Base-by-base conservation (phyloP, 92 coral and sea anemone genomes). In the Parazoanthus atlanticus region DNA sequence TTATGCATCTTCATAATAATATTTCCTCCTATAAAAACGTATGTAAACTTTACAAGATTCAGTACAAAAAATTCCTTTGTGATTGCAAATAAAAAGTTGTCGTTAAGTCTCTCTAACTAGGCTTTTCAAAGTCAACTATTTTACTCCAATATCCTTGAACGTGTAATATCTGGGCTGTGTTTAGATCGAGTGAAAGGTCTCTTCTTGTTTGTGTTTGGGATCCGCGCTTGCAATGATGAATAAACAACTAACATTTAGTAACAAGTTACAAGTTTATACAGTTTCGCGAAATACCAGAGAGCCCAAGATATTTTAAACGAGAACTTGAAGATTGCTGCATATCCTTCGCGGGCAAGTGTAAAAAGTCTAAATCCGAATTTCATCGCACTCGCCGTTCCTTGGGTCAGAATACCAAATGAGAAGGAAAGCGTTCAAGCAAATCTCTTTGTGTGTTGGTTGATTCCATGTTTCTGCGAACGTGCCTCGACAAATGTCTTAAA, bases 381-480 rank as follows among this genome's bases (percentile, higher is more conserved):
- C 31, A 15, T 30, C 34, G 46, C 58, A 26, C 36, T 52, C 21
- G 16, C 74, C 54, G n/a, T n/a, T 33, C 16, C 8, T 43, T 28
- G 9, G 28, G 31, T 28, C 32, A 9, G 30, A 64, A 81, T 23
- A 34, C 40, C 10, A 11, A 43, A 69, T 38, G 30, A 38, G 25
- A 12, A 40, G 12, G 13, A 66, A 26, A 12, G 81, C 19, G 30
- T 72, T 72, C 34, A 72, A 29, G 38, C 33, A n/a, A 12, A 43
- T 84, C 78, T 30, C 79, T 72, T 84, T 47, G 67, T 84, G 41
- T 38, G 36, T 70, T 17, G 6, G 66, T 29, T 46, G 87, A 70
- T 43, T 32, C 25, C 36, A 69, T 84, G 36, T 43, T 84, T 84
- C 87, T 69, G 29, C 74, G 64, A 71, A 49, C 67, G 26, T 43